Evolutionary conservation across 2,888 invertebrate species (phyloP), one percentile per base, ranked within the genome.

Genomic region (Schizaphis graminum): DNA sequence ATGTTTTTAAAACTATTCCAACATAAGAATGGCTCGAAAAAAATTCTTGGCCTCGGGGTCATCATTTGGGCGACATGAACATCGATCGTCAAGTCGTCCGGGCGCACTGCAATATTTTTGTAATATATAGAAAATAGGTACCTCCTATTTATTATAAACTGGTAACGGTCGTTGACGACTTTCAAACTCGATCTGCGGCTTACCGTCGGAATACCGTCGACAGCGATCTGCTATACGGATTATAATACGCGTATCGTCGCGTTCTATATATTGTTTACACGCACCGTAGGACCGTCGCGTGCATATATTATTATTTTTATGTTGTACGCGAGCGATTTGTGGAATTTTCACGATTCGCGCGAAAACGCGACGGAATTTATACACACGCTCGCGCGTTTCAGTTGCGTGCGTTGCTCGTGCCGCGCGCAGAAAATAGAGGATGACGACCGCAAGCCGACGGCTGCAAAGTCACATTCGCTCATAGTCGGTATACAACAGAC

Each of bases 331-430:
- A 57, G 47, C 85, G 35, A 61, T 61, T 91, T 91, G 91, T 26
- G 91, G 86, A 86, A 91, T 91, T 91, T 91, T 91, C 86, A 91
- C 91, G 91, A 91, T 91, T 86, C 47, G 16, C 91, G 86, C 3
- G 91, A 86, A 91, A 86, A 91, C 91, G 91, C 91, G 57, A 91
- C 47, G 91, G 91, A 86, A 91, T 91, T 91, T 86, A 53, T 53
- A 67, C 67, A n/a, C 57, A 16, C 16, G 44, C 41, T 88, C 35
- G 88, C 53, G 26, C n/a, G 47, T n/a, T 3, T 11, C 49, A 35
- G n/a, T 91, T 91, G 91, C 91, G 77, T 91, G 91, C 47, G 67
- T 53, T 49, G 77, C 77, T 91, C 77, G 91, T 91, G 91, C 91
- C 90, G 3, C 77, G 49, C 49, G 77, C 49, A 41, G n/a, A n/a